Evolutionary conservation across 2,888 invertebrate genomes (phyloP).

Genomic region (Glaucopsyche alexis): DNA sequence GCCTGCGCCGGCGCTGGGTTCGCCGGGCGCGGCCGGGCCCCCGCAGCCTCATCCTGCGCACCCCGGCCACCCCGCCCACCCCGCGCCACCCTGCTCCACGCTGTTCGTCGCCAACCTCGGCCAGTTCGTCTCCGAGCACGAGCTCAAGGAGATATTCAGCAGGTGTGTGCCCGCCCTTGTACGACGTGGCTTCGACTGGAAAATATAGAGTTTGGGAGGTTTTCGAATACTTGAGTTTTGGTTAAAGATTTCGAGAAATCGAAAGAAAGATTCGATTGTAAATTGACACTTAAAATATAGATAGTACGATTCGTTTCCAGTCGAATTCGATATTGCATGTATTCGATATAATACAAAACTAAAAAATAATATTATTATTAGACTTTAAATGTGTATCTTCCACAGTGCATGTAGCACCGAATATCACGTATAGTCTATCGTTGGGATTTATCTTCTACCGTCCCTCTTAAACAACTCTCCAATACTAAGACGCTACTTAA

Average conservation of each 20-base stretch:
- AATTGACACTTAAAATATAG: neutral
- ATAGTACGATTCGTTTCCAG: constrained; percentile 3
- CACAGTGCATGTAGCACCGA: constrained; percentile 76
- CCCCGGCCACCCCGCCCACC: constrained; percentile 80
- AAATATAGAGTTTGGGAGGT: neutral
- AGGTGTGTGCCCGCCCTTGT: constrained; percentile 81
- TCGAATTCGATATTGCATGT: constrained; percentile 30
- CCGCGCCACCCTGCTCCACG: constrained; percentile 96
- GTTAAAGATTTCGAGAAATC: no score
- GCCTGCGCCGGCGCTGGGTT: constrained; percentile 95
- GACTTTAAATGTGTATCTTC: constrained; percentile 51
- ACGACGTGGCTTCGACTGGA: constrained; percentile 38
- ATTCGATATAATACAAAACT: constrained; percentile 12
- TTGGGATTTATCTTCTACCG: constrained; percentile 56
- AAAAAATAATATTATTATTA: constrained; percentile 26
- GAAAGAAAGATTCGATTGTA: no score
- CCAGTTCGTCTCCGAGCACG: constrained; percentile 98
- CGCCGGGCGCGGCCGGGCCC: constrained; percentile 90
- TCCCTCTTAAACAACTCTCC: constrained; percentile 54
- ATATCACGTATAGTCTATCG: constrained; percentile 65
- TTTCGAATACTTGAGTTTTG: no score
- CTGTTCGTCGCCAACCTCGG: constrained; percentile 99
- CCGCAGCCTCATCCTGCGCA: constrained; percentile 84
- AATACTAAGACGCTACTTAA: neutral
- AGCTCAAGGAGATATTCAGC: constrained; percentile 98